Conservation (phyloP, 2,113 vertebrate genomes). For the Dicrurus megarhynchus region DNA sequence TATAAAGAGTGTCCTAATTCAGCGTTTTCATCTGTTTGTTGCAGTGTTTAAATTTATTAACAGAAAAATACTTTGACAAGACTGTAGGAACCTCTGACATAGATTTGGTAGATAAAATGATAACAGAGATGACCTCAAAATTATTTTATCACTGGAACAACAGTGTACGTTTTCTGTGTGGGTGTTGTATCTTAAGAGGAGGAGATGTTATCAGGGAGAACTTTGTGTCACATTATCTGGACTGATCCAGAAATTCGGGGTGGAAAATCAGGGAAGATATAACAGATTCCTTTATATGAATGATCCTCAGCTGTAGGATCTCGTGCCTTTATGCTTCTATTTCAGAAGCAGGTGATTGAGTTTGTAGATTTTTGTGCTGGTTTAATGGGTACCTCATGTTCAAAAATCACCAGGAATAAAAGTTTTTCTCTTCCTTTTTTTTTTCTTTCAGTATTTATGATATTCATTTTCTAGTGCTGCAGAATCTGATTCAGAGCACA, state of each 20-base stretch:
- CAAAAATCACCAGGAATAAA: background rate
- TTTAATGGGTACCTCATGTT: background rate
- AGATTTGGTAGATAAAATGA: background rate
- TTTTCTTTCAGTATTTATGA: conserved; percentile 79
- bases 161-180: background rate
- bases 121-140: background rate
- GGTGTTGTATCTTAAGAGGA: background rate
- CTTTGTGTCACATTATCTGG: background rate
- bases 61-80: background rate
- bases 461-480: conserved; percentile 87
- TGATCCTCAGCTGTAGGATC: background rate
- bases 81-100: background rate
- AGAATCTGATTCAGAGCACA: conserved; percentile 94
- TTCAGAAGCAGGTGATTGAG: background rate
- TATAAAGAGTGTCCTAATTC: background rate
- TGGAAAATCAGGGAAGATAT: background rate
- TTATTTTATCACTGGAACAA: background rate
- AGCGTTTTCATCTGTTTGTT: background rate
- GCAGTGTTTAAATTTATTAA: background rate
- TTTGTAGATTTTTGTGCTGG: background rate
- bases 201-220: background rate
- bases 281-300: background rate
- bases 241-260: background rate
- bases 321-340: background rate
- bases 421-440: too few relatives aligned